phyloP scores from a whole-genome alignment of 2,888 invertebrate species.

The Dolichomitus sp. region DNA sequence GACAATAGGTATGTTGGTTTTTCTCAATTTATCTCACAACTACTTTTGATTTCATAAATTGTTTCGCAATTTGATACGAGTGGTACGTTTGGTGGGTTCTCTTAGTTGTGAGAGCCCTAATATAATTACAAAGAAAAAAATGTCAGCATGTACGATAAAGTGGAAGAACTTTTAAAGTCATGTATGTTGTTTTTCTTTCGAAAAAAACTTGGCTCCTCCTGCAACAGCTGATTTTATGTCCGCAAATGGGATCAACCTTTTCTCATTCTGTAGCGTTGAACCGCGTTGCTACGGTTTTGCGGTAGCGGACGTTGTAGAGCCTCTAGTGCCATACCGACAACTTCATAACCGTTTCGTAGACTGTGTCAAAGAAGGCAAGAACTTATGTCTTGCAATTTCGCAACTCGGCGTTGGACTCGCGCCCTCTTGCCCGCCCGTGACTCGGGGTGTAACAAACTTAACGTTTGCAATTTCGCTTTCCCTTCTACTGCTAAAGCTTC shows the following conservation, averaged over 20 bases:
- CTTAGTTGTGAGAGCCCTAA: background rate
- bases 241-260: slow-evolving; percentile 20
- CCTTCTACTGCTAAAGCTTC: slow-evolving; percentile 28
- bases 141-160: background rate
- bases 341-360: slow-evolving; percentile 37
- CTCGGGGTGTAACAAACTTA: slow-evolving; percentile 37
- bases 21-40: background rate
- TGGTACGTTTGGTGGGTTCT: too few species aligned
- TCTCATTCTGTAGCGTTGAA: slow-evolving; percentile 12
- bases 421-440: slow-evolving; percentile 16
- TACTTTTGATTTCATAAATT: too few species aligned
- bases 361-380: slow-evolving; percentile 50
- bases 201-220: background rate
- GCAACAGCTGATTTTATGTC: background rate
- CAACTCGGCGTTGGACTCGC: slow-evolving; percentile 24
- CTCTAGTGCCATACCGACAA: slow-evolving; percentile 19
- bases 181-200: background rate
- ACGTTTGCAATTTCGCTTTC: slow-evolving; percentile 39
- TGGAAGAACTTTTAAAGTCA: background rate
- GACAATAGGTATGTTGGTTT: too few species aligned
- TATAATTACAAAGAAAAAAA: background rate
- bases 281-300: slow-evolving; percentile 9
- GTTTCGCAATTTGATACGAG: too few species aligned
- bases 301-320: background rate
- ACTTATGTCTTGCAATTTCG: slow-evolving; percentile 58